These are phyloP conservation scores for Montipora foliosa DNA, from an alignment of 64 coral and sea anemone species.

Conservation along the genomic window DNA sequence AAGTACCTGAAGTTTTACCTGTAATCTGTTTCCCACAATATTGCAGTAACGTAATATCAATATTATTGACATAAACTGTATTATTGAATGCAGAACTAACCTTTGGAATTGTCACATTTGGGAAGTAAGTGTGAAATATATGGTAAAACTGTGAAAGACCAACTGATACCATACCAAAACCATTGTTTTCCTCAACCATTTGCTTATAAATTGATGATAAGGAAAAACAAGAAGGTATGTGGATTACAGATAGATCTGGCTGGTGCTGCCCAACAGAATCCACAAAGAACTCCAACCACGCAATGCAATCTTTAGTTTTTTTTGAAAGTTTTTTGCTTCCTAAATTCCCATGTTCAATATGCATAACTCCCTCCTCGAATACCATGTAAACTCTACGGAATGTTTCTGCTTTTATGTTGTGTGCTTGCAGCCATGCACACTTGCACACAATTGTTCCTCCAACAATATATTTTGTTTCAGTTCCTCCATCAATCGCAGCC, in stretches of 20 bases:
- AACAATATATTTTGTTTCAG: slow-evolving; percentile 13
- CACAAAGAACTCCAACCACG: slow-evolving; percentile 54
- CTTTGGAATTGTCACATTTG: slow-evolving; percentile 62
- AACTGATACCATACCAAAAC: slow-evolving; percentile 25
- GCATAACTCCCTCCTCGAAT: background rate
- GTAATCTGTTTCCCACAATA: too few species aligned
- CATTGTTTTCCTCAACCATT: slow-evolving; percentile 41
- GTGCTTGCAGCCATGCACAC: slow-evolving; percentile 22
- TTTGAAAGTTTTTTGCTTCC: slow-evolving; percentile 14
- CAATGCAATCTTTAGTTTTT: slow-evolving; percentile 54
- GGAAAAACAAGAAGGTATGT: slow-evolving; percentile 50
- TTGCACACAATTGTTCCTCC: slow-evolving; percentile 27
- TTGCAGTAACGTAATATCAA: background rate
- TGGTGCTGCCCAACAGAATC: slow-evolving; percentile 8
- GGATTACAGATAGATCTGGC: slow-evolving; percentile 30
- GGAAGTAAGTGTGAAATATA: slow-evolving; percentile 38
- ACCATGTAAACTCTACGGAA: slow-evolving; percentile 9
- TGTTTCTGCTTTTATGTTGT: slow-evolving; percentile 13
- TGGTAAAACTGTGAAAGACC: slow-evolving; percentile 47
- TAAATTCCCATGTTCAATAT: slow-evolving; percentile 27
- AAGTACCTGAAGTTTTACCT: too few species aligned
- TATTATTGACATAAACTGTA: background rate
- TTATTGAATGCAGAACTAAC: slow-evolving; percentile 15
- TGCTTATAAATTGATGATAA: slow-evolving; percentile 7
- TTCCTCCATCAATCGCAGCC: background rate